Evolutionary conservation across 2,888 invertebrate genomes (phyloP), one percentile per base, ranked within the genome.

Genomic region (Yponomeuta cagnagella): DNA sequence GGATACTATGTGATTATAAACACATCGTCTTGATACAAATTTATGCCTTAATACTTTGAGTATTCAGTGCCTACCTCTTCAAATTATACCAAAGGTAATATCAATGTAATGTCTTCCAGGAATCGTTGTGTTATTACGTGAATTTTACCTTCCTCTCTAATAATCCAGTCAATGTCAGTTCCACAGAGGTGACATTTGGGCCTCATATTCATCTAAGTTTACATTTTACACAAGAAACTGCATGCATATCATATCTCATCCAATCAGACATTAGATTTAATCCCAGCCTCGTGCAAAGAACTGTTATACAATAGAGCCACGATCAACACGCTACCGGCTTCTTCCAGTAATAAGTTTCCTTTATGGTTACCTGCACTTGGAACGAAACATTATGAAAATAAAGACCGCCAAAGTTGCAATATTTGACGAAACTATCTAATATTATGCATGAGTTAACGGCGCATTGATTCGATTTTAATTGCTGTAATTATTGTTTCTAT

Each of bases 361-460:
- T 58, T 15, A 5, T 58, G 52, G 52, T 12, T 58, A 15, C 12
- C 52, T 58, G 8, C 15, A 15, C 4, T 12, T 58, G 3, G 15
- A 15, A 58, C 52, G 52, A 58, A 58, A 3, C 8, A 58, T 2
- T 58, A 58, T 5, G 12, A 12, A 15, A 58, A 58, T 15, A 2
- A 58, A 15, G 52, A 15, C 15, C 52, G 15, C 52, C 52, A 58
- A 2, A 58, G 52, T 12, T 58, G 12, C 8, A 12, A 58, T 15
- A 58, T 58, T 58, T 58, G 8, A 15, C 52, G 15, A 15, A 58
- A 15, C 52, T 58, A 15, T 12, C 12, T 8, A 58, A 58, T 12
- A 30, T 65, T 65, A 65, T 65, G 65, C 31, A 65, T 65, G 65
- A 65, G 33, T 30, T 65, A 65, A 65, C 65, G 33, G 65, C 65